Evolutionary conservation across 2,797 vertebrate species (phyloP).

Genomic region (Fringilla coelebs): DNA sequence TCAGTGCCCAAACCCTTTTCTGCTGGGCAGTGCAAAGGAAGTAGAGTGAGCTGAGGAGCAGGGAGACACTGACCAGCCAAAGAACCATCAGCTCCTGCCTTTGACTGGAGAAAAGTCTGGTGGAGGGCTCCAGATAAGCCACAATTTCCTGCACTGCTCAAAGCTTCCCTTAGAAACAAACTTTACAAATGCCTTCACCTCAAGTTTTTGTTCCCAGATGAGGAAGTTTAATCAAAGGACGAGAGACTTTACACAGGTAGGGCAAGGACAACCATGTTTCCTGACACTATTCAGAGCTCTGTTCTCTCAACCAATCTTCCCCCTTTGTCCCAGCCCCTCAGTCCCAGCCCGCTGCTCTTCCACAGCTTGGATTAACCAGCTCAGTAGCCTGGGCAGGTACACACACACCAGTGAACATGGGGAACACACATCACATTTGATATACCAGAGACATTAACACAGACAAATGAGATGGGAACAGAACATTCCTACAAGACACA

Average conservation of each 20-base stretch:
- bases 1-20: background rate
- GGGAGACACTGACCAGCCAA: background rate
- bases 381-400: background rate
- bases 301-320: background rate
- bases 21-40: background rate
- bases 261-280: background rate
- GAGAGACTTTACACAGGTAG: background rate
- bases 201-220: background rate
- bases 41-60: fast-evolving
- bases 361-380: background rate
- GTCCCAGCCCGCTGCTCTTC: background rate
- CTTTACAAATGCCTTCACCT: background rate
- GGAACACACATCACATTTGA: background rate
- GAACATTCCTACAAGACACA: constrained; percentile 28
- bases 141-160: background rate
- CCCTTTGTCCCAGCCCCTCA: background rate
- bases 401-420: background rate
- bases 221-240: background rate
- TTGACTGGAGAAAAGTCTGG: background rate
- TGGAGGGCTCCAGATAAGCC: background rate
- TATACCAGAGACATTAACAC: background rate
- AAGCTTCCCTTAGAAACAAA: background rate
- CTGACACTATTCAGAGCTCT: background rate
- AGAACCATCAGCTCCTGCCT: background rate
- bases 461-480: constrained; percentile 4